A percentile compares a stretch with the other conserved stretches of the same genome.
Evolutionary conservation across 2,797 vertebrate species (phyloP).

Genomic region (Siniperca obscura): DNA sequence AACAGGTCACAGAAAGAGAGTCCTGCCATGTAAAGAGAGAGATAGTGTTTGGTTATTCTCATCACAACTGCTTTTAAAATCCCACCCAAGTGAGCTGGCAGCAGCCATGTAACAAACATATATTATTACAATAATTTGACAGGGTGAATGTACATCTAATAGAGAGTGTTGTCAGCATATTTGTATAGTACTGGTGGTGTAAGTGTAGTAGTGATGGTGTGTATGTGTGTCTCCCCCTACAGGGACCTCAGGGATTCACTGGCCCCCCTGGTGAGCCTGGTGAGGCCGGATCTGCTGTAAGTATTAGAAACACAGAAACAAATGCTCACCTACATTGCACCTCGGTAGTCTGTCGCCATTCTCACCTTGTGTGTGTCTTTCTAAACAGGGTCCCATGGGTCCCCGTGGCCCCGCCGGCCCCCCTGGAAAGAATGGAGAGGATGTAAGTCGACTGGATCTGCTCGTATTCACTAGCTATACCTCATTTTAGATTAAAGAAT

Average conservation of each 20-base stretch:
- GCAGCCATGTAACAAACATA: background rate
- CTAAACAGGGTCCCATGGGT: constrained; percentile 94
- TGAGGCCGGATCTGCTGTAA: constrained; percentile 93
- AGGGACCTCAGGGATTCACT: constrained; percentile 99
- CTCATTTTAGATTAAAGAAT: background rate
- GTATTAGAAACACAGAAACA: constrained; percentile 71
- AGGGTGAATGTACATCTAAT: background rate
- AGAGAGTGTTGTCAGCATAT: background rate
- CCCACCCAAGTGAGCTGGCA: background rate
- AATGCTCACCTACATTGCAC: background rate
- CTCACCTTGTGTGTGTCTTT: constrained; percentile 35
- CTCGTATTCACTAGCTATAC: background rate
- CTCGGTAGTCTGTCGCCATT: background rate
- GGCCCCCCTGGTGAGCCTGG: constrained; percentile 97
- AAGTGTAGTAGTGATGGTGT: constrained; percentile 26
- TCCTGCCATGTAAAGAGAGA: background rate
- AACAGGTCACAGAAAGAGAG: background rate
- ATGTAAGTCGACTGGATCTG: constrained; percentile 86
- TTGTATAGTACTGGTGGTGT: background rate
- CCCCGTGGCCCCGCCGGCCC: constrained; percentile 93
- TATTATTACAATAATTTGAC: background rate
- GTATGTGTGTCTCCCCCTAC: constrained; percentile 36
- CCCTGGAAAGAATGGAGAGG: constrained; percentile 98
- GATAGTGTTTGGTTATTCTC: background rate
- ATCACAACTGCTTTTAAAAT: background rate